Conservation (phyloP, 2,888 invertebrate species). For the Cephus nigrinus region DNA sequence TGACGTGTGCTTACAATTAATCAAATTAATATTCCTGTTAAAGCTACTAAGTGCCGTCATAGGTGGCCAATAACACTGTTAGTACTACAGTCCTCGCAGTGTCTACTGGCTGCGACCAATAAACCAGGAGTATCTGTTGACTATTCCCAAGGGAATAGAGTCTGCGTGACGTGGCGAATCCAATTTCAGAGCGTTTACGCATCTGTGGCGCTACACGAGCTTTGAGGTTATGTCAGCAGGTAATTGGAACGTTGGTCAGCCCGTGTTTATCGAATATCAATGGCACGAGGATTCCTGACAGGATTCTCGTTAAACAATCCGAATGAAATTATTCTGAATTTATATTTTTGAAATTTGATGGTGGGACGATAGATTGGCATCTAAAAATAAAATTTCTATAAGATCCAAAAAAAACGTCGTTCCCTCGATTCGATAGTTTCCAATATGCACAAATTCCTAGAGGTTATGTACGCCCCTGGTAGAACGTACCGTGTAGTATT, state of each 20-base stretch:
- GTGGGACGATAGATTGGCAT: too few species aligned
- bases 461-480: background rate
- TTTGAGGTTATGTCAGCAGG: background rate
- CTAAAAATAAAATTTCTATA: background rate
- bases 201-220: background rate
- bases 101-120: background rate
- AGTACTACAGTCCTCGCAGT: background rate
- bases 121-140: background rate
- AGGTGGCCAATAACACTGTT: background rate
- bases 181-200: background rate
- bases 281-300: background rate
- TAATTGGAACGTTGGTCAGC: background rate
- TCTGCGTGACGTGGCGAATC: background rate
- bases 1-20: background rate
- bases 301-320: background rate
- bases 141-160: background rate
- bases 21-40: background rate
- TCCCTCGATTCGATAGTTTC: background rate
- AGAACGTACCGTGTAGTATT: background rate
- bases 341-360: background rate
- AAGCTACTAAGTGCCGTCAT: background rate
- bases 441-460: background rate
- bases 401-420: background rate
- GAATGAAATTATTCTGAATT: too few species aligned
- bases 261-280: background rate